Base-by-base conservation (phyloP, 2,113 vertebrate genomes). In the Hepsetus odoe region DNA sequence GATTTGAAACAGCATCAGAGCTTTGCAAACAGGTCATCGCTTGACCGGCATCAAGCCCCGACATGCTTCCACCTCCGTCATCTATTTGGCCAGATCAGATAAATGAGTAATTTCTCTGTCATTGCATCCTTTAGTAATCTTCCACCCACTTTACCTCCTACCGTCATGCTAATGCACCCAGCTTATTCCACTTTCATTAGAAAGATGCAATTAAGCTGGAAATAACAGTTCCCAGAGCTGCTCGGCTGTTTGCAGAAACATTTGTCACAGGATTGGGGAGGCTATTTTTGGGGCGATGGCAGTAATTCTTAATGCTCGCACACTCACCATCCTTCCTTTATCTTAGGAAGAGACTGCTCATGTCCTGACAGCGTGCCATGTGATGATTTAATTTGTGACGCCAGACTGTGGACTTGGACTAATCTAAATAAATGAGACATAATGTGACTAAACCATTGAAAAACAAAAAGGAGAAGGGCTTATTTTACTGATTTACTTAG, bases 221-320 rank as follows among this genome's bases (percentile, higher is more conserved):
- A 77, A 69, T 26, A 77, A 77, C 69, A 67, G 61, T 68, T 76
- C 56, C 26, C 44, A 55, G 59, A 77, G 61, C 67, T 82, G 69
- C 28, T 73, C 32, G 67, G 62, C 42, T 30, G 12, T 51, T 55
- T 4, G 59, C 38, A 49, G 42, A 30, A 74, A 67, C 53, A 74
- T 74, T 74, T 74, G 56, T 64, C 67, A 38, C 46, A 26, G 33
- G 64, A 55, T 74, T 11, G 12, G 44, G 53, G 68, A 65, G 33
- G 76, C 71, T 69, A 64, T 74, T 74, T 68, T 72, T 26, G 44
- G 22, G 70, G 22, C 4, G 26, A 22, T 55, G 7, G 32, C 33
- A 8, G 40, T 61, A 56, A 62, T 58, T 73, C 44, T 65, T 38
- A 65, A 72, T 13, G 30, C 33, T n/a, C 22, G 78, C 26, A 53